phyloP scores from a whole-genome alignment of 2,113 vertebrate species.

The Neomonachus schauinslandi region DNA sequence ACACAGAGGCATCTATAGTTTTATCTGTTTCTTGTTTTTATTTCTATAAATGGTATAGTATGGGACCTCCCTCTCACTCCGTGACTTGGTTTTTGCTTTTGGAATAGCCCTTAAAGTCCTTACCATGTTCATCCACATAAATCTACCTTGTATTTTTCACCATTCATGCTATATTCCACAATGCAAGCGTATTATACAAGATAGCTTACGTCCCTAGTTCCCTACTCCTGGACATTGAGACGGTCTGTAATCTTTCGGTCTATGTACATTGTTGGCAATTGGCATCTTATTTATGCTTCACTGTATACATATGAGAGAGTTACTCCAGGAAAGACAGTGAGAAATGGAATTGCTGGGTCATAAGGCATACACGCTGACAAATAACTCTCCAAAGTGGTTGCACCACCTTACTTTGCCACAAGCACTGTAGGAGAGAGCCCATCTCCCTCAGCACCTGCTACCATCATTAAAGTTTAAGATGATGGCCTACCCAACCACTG shows the following conservation, averaged over 20 bases:
- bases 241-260: not conserved
- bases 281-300: not conserved
- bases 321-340: not conserved
- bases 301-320: not conserved
- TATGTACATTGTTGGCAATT: not conserved
- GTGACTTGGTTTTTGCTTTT: not conserved
- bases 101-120: not conserved
- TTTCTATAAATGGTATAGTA: not conserved
- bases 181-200: not conserved
- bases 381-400: not conserved
- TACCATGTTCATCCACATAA: not conserved
- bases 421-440: not conserved
- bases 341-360: not conserved
- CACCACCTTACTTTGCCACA: not conserved
- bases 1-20: not conserved
- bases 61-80: not conserved
- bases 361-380: not conserved
- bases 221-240: not conserved
- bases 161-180: not conserved
- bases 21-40: not conserved
- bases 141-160: not conserved
- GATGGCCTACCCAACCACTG: not conserved
- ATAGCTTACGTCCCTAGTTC: not conserved
- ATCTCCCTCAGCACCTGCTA: not conserved
- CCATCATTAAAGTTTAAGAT: not conserved